phyloP scores from a whole-genome alignment of 1,140 invertebrate genomes.

The Pogonomyrmex barbatus region DNA sequence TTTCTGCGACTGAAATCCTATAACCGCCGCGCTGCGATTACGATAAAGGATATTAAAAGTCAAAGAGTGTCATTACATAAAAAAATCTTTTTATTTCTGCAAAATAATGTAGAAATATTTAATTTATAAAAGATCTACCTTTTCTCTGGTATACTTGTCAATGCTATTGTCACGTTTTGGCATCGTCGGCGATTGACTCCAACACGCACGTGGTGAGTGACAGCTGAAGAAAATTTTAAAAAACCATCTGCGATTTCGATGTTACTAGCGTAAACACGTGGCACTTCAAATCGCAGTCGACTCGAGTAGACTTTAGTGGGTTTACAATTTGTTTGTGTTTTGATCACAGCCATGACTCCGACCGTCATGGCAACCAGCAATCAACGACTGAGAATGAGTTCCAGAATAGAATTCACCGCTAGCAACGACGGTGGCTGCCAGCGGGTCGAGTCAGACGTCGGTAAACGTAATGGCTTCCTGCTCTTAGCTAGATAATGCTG shows the following conservation, averaged over 20 bases:
- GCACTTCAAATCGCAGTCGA: background rate
- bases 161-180: conserved; percentile 30
- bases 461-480: background rate
- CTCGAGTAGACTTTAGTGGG: background rate
- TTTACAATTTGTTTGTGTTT: conserved; percentile 42
- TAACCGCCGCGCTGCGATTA: conserved; percentile 68
- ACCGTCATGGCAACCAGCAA: conserved; percentile 31
- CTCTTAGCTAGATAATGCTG: background rate
- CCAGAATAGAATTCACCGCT: no score
- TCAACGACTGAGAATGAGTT: no score
- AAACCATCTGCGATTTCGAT: background rate
- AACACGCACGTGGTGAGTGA: background rate
- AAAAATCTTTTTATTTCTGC: background rate
- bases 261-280: background rate
- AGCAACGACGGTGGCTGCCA: background rate
- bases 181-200: background rate
- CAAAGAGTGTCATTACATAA: background rate
- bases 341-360: conserved; percentile 13
- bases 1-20: conserved; percentile 53
- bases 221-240: background rate
- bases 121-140: conserved; percentile 27
- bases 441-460: background rate
- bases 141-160: conserved; percentile 4
- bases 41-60: background rate
- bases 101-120: no score